These are phyloP conservation scores for Hypotaenidia philippensis DNA, from an alignment of 2,797 vertebrate genomes.

Conservation along the genomic window DNA sequence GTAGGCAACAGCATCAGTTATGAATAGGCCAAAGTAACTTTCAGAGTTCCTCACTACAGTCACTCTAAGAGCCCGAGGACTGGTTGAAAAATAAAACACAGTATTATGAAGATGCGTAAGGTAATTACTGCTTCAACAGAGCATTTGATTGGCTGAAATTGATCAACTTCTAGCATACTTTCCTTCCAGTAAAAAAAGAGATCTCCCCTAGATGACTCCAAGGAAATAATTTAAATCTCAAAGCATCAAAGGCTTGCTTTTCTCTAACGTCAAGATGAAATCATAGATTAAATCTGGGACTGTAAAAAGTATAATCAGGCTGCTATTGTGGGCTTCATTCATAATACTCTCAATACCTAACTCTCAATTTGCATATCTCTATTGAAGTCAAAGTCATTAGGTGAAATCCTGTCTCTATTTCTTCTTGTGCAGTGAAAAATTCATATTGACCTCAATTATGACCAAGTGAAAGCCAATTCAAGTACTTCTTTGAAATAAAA, in stretches of 20 bases:
- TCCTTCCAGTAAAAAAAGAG: constrained; percentile 43
- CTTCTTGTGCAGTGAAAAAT: background rate
- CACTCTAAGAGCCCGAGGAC: background rate
- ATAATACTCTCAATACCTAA: background rate
- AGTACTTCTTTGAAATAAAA: background rate
- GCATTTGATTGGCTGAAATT: background rate
- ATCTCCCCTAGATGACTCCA: background rate
- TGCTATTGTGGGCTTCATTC: constrained; percentile 22
- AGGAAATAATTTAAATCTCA: constrained; percentile 62
- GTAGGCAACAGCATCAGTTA: background rate
- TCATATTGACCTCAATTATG: background rate
- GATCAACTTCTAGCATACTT: background rate
- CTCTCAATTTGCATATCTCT: constrained; percentile 14
- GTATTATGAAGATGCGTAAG: background rate
- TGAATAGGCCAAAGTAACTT: background rate
- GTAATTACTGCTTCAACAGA: background rate
- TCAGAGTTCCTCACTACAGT: background rate
- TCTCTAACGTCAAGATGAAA: constrained; percentile 21
- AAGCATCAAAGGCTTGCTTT: constrained; percentile 50
- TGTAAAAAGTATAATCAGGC: constrained; percentile 11
- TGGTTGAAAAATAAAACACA: background rate
- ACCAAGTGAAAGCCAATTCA: background rate
- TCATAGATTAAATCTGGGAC: constrained; percentile 52
- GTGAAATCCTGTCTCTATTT: background rate
- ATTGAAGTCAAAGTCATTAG: constrained; percentile 5